phyloP scores from a whole-genome alignment of 2,888 invertebrate species.

The Adineta ricciae region DNA sequence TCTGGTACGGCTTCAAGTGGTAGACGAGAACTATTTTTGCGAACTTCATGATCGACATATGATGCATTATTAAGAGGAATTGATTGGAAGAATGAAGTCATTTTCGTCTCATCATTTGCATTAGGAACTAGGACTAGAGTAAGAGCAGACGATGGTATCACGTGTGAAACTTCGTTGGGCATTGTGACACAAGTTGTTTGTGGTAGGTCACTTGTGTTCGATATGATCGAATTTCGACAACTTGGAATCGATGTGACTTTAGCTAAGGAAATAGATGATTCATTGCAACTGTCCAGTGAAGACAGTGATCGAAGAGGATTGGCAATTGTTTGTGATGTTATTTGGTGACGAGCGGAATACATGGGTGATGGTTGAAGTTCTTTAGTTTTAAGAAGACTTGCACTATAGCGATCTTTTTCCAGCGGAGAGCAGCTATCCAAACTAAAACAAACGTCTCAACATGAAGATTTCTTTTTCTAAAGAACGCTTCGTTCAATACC shows the following conservation, averaged over 20 bases:
- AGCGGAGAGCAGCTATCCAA: neutral
- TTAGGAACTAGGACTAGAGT: neutral
- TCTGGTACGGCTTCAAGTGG: conserved; percentile 18
- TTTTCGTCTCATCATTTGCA: neutral
- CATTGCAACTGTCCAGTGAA: neutral
- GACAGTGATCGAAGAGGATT: neutral
- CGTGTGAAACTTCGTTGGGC: neutral
- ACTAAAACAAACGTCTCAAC: neutral
- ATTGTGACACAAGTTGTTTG: neutral
- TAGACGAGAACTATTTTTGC: neutral
- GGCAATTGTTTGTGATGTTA: neutral
- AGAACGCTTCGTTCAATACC: neutral
- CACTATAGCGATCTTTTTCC: neutral
- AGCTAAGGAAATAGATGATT: neutral
- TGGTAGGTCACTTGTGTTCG: neutral
- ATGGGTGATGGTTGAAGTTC: neutral
- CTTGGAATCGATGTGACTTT: neutral
- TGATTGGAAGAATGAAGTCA: conserved; percentile 3
- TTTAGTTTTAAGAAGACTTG: neutral
- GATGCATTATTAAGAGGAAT: neutral
- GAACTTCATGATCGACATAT: neutral
- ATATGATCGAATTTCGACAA: neutral
- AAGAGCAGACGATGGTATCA: neutral
- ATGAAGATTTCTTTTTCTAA: neutral
- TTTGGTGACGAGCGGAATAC: neutral